These are phyloP conservation scores for Turritopsis rubra DNA, from an alignment of 30 jellyfish, hydroid and myxozoan genomes.

Conservation along the genomic window DNA sequence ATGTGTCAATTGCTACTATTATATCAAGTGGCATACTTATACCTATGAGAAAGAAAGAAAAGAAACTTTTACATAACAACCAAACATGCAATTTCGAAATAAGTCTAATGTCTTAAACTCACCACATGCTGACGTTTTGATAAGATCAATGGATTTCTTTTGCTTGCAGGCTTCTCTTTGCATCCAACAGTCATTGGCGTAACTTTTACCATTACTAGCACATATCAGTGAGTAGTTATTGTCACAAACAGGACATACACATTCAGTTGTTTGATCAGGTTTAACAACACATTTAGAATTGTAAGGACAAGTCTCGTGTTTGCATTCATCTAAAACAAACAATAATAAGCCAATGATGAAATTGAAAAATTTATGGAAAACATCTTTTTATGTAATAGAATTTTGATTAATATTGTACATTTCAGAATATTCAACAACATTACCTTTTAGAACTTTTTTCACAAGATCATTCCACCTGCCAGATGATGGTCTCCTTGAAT, in stretches of 20 bases:
- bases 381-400: no score
- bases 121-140: conserved; percentile 22
- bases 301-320: conserved; percentile 14
- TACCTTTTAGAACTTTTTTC: background rate
- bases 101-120: background rate
- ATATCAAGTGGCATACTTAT: conserved; percentile 11
- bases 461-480: background rate
- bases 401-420: no score
- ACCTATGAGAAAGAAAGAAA: conserved; percentile 13
- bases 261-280: conserved; percentile 12
- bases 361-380: background rate
- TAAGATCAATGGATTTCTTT: conserved; percentile 3
- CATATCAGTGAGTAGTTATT: conserved; percentile 17
- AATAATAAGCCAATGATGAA: background rate
- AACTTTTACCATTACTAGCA: conserved; percentile 29
- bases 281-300: conserved; percentile 22
- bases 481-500: background rate
- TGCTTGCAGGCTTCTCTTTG: conserved; percentile 25
- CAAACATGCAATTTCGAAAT: background rate
- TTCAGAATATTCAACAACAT: no score
- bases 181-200: conserved; percentile 38
- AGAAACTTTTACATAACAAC: background rate
- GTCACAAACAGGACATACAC: conserved; percentile 29
- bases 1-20: conserved; percentile 33
- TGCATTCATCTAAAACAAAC: conserved; percentile 1